Percentiles rank a stretch among this genome's conserved stretches.
These are phyloP conservation scores for Muschampia plurimacula DNA, from an alignment of 2,888 invertebrate species.

Conservation along the genomic window DNA sequence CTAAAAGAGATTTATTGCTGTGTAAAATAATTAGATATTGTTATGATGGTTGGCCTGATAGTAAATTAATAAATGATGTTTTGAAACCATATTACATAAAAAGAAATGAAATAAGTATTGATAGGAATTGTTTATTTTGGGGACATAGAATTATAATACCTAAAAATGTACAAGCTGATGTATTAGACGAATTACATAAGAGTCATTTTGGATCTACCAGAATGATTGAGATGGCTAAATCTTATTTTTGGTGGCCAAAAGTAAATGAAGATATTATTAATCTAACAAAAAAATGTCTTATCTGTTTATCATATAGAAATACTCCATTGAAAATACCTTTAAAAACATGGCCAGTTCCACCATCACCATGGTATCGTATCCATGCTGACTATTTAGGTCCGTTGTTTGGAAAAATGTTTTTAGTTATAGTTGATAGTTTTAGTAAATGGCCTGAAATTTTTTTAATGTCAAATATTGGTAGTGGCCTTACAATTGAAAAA, in stretches of 20 bases:
- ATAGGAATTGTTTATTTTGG: conserved; percentile 37
- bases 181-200: conserved; percentile 33
- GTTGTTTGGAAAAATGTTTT: conserved; percentile 36
- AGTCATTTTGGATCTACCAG: conserved; percentile 39
- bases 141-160: conserved; percentile 38
- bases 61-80: conserved; percentile 23
- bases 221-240: conserved; percentile 37
- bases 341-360: conserved; percentile 36
- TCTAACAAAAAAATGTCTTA: conserved; percentile 23
- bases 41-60: conserved; percentile 38
- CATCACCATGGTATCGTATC: conserved; percentile 37
- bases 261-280: conserved; percentile 34
- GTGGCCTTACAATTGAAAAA: conserved; percentile 35
- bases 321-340: conserved; percentile 19
- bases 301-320: conserved; percentile 28
- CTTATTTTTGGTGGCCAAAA: conserved; percentile 44
- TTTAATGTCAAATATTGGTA: conserved; percentile 38
- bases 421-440: conserved; percentile 35
- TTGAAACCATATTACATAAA: conserved; percentile 24
- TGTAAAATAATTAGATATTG: not conserved
- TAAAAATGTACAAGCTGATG: conserved; percentile 1
- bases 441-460: conserved; percentile 40
- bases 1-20: conserved; percentile 35
- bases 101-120: conserved; percentile 31
- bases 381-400: conserved; percentile 40